Base-by-base conservation (phyloP, 1,140 invertebrate species). In the Aphelenchoides besseyi region DNA sequence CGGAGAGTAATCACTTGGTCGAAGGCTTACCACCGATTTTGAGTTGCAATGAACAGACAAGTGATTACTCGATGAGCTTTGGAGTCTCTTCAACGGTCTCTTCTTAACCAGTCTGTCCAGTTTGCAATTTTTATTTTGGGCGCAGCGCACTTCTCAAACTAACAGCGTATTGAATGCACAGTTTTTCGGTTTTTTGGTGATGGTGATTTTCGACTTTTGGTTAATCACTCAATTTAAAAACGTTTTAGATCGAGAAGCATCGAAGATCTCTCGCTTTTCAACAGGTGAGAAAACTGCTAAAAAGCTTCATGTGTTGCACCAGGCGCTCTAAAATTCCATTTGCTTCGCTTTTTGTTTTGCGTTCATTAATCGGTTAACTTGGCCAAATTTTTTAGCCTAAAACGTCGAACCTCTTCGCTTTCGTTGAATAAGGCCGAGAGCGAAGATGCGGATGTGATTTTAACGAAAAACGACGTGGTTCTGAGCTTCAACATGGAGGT, bases 401-500 rank as follows among this genome's bases (percentile, higher is more conserved):
- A 83, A 70, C 72, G 82, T 55, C 33, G 82, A 41, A 85, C 82
- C 23, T 81, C 78, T 54, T 82, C 81, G 35, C 76, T 82, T 59
- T 81, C 78, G 8, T 64, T 83, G 64, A 84, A 83, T 64, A 83
- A 83, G 74, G 76, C 70, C 28, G 82, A 83, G 12, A 80, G 78
- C 52, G 82, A 83, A 29, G 82, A 83, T 68, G 79, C 78, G 16
- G 82, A 83, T 30, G 80, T 84, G 3, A 74, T 69, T 30, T 69
- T 83, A 30, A 84, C 79, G 2, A 83, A 83, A 68, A 80, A 66
- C 55, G 82, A 83, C 68, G 82, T 83, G 8, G 69, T 78, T 12
- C 62, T 83, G 12, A 72, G 71, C n/a, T 84, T 83, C 59, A 83
- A 82, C 52, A 83, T 83, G 79, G 82, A 83, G 74, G 82, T 83